Base-by-base conservation (phyloP, 2,113 vertebrate genomes). In the Upupa epops region DNA sequence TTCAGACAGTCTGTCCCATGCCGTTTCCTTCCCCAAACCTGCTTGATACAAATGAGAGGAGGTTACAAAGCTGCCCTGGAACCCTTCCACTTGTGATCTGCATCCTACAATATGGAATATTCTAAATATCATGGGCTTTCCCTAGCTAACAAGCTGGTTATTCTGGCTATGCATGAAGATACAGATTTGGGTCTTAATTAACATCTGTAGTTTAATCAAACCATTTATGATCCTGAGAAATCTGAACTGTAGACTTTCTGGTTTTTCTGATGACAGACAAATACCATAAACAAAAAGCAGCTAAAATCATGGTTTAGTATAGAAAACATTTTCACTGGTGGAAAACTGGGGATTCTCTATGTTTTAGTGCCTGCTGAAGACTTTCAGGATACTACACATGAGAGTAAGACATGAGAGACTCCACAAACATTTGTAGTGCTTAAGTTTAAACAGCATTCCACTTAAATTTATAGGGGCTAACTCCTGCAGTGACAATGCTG, bases 161-260 rank as follows among this genome's bases (percentile, higher is more conserved):
- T 94, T 92, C 95, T 92, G 92, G 96, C 95, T 94, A 55, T 87
- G 84, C 92, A 90, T 87, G 79, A 92, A 95, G 93, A 95, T 96
- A 96, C 89, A 95, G 95, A 96, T 95, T 96, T 96, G 86, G 52
- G 92, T 93, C 78, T 87, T 96, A 96, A 96, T 96, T 96, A 96
- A 89, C 95, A 96, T 87, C 91, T 96, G 89, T 77, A 95, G 90
- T 94, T 95, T 96, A 96, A 95, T 96, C 95, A 96, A 93, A 96
- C 68, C 72, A 59, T 93, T 95, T 92, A 89, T 83, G 95, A 95
- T 95, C 95, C 95, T 96, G 95, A 94, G 95, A 96, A 96, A 96
- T 96, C 78, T 87, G 81, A 92, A 96, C 92, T 80, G 84, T 85
- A 60, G 93, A 87, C 93, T 96, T 94, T 95, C 95, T 95, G 89